Conservation (phyloP, 2,888 invertebrate genomes). For the Tipula vernalis region DNA sequence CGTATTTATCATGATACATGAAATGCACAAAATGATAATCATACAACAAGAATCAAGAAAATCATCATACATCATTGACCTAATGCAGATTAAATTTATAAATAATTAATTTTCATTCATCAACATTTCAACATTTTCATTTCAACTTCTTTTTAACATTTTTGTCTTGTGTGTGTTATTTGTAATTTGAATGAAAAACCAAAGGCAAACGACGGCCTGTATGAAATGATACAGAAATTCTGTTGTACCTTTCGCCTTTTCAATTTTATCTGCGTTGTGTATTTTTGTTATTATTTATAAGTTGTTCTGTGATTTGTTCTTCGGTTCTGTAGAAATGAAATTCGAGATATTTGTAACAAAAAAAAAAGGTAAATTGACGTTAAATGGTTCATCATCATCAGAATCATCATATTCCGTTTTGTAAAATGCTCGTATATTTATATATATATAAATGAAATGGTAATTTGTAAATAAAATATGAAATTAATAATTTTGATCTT, state of each 20-base stretch:
- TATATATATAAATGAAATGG: neutral
- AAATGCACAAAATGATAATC: neutral
- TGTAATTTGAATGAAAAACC: neutral
- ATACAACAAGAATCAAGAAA: neutral
- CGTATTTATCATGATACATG: neutral
- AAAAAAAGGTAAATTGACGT: neutral
- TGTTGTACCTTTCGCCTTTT: neutral
- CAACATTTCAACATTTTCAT: neutral
- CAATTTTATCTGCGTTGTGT: neutral
- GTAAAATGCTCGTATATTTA: neutral
- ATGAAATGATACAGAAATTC: neutral
- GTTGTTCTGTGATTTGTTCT: neutral
- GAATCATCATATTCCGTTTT: neutral
- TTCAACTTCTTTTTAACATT: neutral
- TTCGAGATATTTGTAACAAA: neutral
- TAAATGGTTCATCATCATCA: slow-evolving; percentile 4
- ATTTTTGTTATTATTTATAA: neutral
- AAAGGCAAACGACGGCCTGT: neutral
- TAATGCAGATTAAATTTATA: neutral
- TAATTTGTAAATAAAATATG: neutral
- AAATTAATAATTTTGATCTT: neutral
- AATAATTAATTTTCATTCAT: slow-evolving; percentile 4
- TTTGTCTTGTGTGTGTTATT: neutral
- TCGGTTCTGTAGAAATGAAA: neutral
- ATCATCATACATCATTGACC: neutral